Evolutionary conservation across 1,140 invertebrate species (phyloP).

Genomic region (Chrysopa pallens): DNA sequence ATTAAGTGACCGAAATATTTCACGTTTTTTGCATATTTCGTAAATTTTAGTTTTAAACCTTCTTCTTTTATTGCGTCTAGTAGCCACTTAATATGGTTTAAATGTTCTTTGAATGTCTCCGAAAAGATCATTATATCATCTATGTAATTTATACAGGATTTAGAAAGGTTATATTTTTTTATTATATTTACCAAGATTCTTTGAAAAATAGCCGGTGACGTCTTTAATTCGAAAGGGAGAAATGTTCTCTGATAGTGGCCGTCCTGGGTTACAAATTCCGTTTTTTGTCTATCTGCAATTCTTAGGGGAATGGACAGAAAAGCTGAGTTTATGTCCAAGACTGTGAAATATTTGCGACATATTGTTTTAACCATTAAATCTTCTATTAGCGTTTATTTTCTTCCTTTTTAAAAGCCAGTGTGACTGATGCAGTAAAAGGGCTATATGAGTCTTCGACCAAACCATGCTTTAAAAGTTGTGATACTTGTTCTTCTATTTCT

Average conservation of each 20-base stretch:
- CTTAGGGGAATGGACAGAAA: too few relatives aligned
- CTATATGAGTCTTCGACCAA: too few relatives aligned
- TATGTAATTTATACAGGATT: conserved; percentile 8
- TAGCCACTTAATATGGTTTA: conserved; percentile 4
- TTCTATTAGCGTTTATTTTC: too few relatives aligned
- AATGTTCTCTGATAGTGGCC: conserved; percentile 10
- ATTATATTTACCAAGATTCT: conserved; percentile 11
- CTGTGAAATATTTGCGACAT: too few relatives aligned
- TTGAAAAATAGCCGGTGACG: conserved; percentile 12
- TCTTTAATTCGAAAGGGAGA: conserved; percentile 10
- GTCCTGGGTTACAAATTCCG: conserved; percentile 9
- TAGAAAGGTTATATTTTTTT: conserved; percentile 9
- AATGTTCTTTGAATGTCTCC: conserved; percentile 10
- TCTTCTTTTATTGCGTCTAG: conserved; percentile 5
- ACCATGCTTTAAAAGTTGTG: too few relatives aligned
- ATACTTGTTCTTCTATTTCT: too few relatives aligned
- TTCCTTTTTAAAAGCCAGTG: too few relatives aligned
- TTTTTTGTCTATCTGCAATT: conserved; percentile 6
- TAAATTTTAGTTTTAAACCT: too few relatives aligned
- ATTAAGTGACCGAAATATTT: conserved; percentile 9
- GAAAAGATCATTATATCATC: conserved; percentile 14
- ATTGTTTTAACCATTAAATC: too few relatives aligned
- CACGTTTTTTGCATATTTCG: conserved; percentile 8
- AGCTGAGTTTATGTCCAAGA: too few relatives aligned
- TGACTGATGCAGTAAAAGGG: too few relatives aligned